phyloP scores from a whole-genome alignment of 2,888 invertebrate genomes.

The Drosophila atroscutellata region DNA sequence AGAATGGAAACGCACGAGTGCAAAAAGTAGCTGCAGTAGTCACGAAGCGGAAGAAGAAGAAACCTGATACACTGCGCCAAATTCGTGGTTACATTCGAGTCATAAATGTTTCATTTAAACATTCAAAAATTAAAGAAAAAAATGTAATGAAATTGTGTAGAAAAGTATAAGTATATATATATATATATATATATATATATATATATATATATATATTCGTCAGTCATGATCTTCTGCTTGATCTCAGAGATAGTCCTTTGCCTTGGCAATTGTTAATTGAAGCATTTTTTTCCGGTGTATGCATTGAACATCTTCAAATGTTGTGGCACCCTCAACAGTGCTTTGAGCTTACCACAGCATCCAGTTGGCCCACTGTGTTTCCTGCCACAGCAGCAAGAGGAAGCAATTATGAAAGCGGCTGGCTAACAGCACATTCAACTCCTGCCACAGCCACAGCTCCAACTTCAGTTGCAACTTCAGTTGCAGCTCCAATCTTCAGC shows the following conservation, averaged over 20 bases:
- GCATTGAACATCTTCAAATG: conserved; percentile 43
- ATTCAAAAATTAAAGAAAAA: not conserved
- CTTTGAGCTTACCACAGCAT: conserved; percentile 29
- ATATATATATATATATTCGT: not conserved
- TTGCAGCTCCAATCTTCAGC: conserved; percentile 1
- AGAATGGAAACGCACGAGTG: conserved; percentile 33
- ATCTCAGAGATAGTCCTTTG: not conserved
- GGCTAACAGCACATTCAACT: conserved; percentile 55
- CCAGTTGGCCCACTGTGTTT: conserved; percentile 29
- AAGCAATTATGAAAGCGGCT: conserved; percentile 63
- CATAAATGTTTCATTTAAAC: not conserved
- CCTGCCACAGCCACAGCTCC: conserved; percentile 8
- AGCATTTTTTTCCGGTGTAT: conserved; percentile 30
- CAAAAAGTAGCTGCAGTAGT: conserved; percentile 57
- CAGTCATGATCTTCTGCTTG: not conserved
- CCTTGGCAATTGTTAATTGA: no score
- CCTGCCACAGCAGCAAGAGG: conserved; percentile 49
- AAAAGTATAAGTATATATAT: no score
- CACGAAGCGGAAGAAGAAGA: conserved; percentile 36
- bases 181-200: no score
- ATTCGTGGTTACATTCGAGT: not conserved
- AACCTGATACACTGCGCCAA: conserved; percentile 38
- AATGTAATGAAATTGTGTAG: no score
- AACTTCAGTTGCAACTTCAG: not conserved
- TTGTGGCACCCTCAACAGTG: conserved; percentile 47